Evolutionary conservation across 2,113 vertebrate genomes (phyloP), one percentile per base, ranked within the genome.

Genomic region (Leptodactylus fuscus): DNA sequence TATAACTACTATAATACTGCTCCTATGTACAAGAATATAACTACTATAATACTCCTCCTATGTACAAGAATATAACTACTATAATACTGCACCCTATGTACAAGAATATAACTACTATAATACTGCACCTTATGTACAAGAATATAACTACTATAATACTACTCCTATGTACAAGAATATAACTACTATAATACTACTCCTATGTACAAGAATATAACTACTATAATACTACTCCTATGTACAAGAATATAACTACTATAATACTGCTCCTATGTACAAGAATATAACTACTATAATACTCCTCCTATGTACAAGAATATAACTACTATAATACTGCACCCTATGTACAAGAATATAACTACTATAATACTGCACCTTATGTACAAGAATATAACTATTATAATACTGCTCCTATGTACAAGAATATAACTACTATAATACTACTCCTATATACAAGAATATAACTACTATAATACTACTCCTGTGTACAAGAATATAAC

Each of bases 231-330:
- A 7, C 53, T 2, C 53, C 22, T 60, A 60, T 60, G n/a, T 60
- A 60, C 55, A 60, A 27, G 58, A 29, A 62, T 62, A 60, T 62
- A 62, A 62, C 58, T 62, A 62, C 58, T 62, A 62, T 62, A 62
- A 62, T 62, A 29, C 58, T 62, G 58, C 58, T 15, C 58, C 58
- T 62, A 62, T 62, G 12, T 62, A 62, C 58, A 62, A 29, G 58
- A 29, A 62, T 62, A 62, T 62, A 62, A 62, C 58, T 62, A 62
- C 58, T 62, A 62, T 62, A 62, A 62, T 62, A 62, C 58, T 62
- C 20, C 58, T 1, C 58, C 58, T 62, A 62, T 62, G 27, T 62
- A 62, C 58, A 62, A 15, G 55, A 60, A 60, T 60, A 27, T 60
- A 60, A 60, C n/a, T 60, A 60, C n/a, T 60, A 60, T 60, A 60